Base-by-base conservation (phyloP, 2,888 invertebrate species). In the Octonoba sinensis region DNA sequence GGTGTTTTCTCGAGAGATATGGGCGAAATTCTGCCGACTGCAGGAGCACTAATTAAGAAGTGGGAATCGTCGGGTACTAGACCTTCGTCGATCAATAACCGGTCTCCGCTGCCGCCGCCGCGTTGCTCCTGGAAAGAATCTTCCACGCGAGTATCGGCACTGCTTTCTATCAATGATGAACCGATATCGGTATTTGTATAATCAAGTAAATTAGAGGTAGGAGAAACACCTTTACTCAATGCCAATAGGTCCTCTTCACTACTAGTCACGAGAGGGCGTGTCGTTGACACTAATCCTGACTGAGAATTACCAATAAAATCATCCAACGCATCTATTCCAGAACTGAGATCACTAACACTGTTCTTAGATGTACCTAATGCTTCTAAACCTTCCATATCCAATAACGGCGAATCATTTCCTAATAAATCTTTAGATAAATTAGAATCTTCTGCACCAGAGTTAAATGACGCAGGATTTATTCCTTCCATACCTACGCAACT, bases 131-230 rank as follows among this genome's bases (percentile, higher is more conserved):
- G 69, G 65, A 65, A 74, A 60, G 81, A 57, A 82, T 75, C 75
- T 82, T 82, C 74, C 74, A 75, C 81, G 64, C 70, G 49, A 82
- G 74, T 74, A 70, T 74, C 81, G 75, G 81, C 81, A 51, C 65
- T 65, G 54, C 20, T 62, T 65, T 70, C 74, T 70, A 81, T 65
- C 57, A 75, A 65, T 57, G 81, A 65, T n/a, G 69, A 64, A 51
- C 57, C 57, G 51, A 64, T 57, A 46, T 65, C 71, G 22, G 59
- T 47, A 54, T 69, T 70, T 51, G 49, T 65, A 69, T 57, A 75
- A 75, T 82, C 81, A 24, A 67, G 65, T 57, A 82, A 59, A 75
- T 82, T 70, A 49, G 81, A 65, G 65, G 57, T 59, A 65, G 59
- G 59, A 18, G 66, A 65, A 75, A 57, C 49, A 20, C 57, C 36